Conservation (phyloP, 1,140 invertebrate species). For the Neodiprion pinetum region DNA sequence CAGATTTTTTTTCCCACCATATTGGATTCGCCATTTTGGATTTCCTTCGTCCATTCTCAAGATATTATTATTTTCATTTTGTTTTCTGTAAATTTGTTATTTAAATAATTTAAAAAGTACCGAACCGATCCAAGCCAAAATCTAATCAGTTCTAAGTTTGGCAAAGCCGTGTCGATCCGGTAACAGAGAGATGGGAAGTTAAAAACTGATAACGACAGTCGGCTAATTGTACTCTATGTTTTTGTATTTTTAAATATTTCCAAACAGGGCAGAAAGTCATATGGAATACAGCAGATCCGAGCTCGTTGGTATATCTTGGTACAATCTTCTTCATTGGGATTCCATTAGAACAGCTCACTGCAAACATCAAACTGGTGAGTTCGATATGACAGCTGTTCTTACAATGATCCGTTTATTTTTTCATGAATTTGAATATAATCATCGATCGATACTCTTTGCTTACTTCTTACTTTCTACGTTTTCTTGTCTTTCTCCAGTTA, state of each 20-base stretch:
- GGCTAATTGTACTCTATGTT: constrained; percentile 10
- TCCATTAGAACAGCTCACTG: constrained; percentile 90
- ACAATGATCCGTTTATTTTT: background rate
- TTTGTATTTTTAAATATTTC: constrained; percentile 32
- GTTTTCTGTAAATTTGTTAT: too few species aligned
- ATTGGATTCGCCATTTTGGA: too few species aligned
- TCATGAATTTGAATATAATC: background rate
- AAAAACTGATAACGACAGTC: background rate
- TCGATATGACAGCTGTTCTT: background rate
- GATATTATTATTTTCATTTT: too few species aligned
- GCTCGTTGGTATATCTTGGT: constrained; percentile 90
- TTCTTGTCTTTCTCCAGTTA: constrained; percentile 71
- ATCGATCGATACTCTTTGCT: background rate
- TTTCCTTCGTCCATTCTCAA: too few species aligned
- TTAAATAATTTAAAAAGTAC: too few species aligned
- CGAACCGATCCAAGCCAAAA: too few species aligned
- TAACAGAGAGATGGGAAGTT: background rate
- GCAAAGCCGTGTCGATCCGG: too few species aligned
- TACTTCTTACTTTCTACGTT: background rate
- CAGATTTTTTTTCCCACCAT: constrained; percentile 18
- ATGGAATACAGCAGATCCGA: constrained; percentile 86
- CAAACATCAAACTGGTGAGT: constrained; percentile 92
- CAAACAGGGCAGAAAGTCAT: constrained; percentile 88
- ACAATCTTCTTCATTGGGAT: constrained; percentile 92
- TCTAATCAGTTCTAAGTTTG: too few species aligned